phyloP scores from a whole-genome alignment of 2,888 invertebrate genomes.

The Deilephila elpenor region DNA sequence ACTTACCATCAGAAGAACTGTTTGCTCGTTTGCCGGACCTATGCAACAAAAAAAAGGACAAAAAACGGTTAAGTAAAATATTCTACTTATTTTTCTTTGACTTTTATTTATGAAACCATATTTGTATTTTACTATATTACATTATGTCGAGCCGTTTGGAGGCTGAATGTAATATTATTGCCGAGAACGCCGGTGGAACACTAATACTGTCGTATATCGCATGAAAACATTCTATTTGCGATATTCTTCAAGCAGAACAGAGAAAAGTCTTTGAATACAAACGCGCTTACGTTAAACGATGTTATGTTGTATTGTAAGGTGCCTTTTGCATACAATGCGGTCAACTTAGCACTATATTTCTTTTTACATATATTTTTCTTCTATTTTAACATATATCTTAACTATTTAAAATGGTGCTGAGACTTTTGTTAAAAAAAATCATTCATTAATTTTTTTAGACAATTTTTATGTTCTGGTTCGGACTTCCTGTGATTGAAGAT shows the following conservation, averaged over 20 bases:
- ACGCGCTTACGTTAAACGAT: slow-evolving; percentile 45
- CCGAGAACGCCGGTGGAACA: slow-evolving; percentile 8
- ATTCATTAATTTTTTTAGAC: no score
- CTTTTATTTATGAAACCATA: not conserved
- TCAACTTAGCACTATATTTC: not conserved
- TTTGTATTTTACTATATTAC: not conserved
- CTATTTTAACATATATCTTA: no score
- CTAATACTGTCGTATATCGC: slow-evolving; percentile 26
- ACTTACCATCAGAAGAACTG: no score
- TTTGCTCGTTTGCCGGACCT: no score
- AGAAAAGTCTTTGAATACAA: slow-evolving; percentile 46
- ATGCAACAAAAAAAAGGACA: no score
- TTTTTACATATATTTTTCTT: not conserved
- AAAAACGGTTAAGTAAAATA: not conserved
- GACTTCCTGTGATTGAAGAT: no score
- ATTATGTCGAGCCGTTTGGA: not conserved
- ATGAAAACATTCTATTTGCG: slow-evolving; percentile 32
- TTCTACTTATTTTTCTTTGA: not conserved
- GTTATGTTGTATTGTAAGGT: slow-evolving; percentile 38
- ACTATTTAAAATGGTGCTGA: no score
- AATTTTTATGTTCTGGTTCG: no score
- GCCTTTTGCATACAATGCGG: not conserved
- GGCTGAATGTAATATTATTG: not conserved
- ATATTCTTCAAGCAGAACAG: slow-evolving; percentile 35
- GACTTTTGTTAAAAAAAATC: no score